These are phyloP conservation scores for Crotalus tigris DNA, from an alignment of 2,113 vertebrate genomes.

Conservation along the genomic window DNA sequence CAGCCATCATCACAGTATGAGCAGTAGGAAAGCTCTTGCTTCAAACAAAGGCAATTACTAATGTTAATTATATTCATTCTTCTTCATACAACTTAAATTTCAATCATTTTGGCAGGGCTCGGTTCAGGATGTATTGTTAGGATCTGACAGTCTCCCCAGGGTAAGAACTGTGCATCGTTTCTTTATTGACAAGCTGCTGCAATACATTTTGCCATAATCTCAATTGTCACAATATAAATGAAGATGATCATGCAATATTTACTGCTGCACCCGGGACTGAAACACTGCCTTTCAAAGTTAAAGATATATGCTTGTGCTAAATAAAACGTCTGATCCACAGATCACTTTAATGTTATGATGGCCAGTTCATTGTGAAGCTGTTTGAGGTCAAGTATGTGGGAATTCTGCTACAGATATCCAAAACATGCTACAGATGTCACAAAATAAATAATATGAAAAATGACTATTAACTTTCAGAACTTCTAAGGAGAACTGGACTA, in stretches of 20 bases:
- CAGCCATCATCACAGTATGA: constrained; percentile 31
- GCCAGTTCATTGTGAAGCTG: not conserved
- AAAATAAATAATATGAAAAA: not conserved
- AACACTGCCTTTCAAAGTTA: not conserved
- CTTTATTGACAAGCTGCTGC: not conserved
- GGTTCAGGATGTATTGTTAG: constrained; percentile 9
- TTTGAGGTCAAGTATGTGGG: not conserved
- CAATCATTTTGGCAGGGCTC: not conserved
- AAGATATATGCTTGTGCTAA: not conserved
- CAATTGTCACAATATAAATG: constrained; percentile 25
- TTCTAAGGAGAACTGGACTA: not conserved
- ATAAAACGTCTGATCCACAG: not conserved
- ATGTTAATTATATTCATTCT: constrained; percentile 42
- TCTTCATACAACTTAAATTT: constrained; percentile 15
- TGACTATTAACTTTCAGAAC: not conserved
- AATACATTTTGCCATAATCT: constrained; percentile 1
- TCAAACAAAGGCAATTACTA: constrained; percentile 29
- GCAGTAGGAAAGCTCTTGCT: constrained; percentile 28
- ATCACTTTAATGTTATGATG: not conserved
- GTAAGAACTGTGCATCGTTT: not conserved
- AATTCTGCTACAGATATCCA: not conserved
- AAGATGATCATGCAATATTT: constrained; percentile 22
- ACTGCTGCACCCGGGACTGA: not conserved
- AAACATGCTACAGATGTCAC: not conserved
- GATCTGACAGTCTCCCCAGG: not conserved